Base-by-base conservation (phyloP, 2,797 vertebrate genomes). In the Okamejei kenojei region DNA sequence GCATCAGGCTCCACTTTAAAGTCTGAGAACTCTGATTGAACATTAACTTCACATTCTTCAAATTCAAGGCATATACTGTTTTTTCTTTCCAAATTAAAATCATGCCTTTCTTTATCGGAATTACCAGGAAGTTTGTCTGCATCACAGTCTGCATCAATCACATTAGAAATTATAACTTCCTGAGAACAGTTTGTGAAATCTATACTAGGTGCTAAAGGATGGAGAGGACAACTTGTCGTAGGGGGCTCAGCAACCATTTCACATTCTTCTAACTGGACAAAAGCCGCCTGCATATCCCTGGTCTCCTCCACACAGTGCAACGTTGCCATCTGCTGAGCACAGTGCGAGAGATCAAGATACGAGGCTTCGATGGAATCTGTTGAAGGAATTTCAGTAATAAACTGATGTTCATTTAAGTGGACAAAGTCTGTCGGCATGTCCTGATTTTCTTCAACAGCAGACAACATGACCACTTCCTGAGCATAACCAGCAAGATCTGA, bases 201-300 rank as follows among this genome's bases (percentile, higher is more conserved):
- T 7, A 17, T 10, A 76, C 38, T 76, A 0, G 68, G n/a, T 45
- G 74, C 29, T 54, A 32, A 45, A 76, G 71, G 90, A 73, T 73
- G 71, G 71, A 73, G 21, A 73, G 71, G 19, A 92, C 23, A 92
- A 92, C 45, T 29, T 29, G 32, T 19, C 6, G 38, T 76, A 7
- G 23, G 35, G 13, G 21, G 13, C 71, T 74, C 90, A 54, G 19
- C 90, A 91, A 45, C 35, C 3, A 17, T 68, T 35, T 88, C 68
- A 92, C 71, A 74, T 76, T 92, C 90, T 29, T 91, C 68, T 26
- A 73, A 26, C 32, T 91, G 63, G 23, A 92, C 90, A 8, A 26
- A 74, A 10, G 23, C 23, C 29, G 84, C n/a, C 7, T 65, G 61
- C n/a, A 68, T 9, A 35, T 29, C 35, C 38, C 54, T 74, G 71